Conservation (phyloP, 2,797 vertebrate genomes). For the Petrocephalus sullivani region DNA sequence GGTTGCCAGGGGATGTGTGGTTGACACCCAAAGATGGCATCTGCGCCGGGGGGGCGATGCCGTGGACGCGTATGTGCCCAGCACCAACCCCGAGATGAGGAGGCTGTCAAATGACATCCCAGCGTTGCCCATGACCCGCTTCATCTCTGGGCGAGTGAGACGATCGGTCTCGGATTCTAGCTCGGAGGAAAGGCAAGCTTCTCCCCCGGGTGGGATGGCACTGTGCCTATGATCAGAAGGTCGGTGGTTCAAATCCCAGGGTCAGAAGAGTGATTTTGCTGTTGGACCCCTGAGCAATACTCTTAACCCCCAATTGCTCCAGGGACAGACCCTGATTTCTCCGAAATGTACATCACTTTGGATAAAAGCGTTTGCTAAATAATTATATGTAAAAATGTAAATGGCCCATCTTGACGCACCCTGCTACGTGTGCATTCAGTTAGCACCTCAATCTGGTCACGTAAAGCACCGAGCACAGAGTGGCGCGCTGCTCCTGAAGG, state of each 20-base stretch:
- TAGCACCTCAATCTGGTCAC: background rate
- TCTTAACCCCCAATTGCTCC: background rate
- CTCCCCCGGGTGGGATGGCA: background rate
- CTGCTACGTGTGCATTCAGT: background rate
- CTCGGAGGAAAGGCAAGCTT: background rate
- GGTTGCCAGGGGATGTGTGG: conserved; percentile 50
- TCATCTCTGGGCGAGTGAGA: background rate
- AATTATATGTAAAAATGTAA: background rate
- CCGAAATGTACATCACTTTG: background rate
- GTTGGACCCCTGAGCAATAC: background rate
- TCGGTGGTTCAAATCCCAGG: background rate
- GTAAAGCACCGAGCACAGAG: conserved; percentile 25
- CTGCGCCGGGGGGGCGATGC: conserved; percentile 48
- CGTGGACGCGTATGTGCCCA: conserved; percentile 51
- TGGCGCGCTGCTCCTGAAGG: conserved; percentile 29
- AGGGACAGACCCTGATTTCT: background rate
- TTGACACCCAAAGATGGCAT: conserved; percentile 42
- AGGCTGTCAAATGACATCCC: background rate
- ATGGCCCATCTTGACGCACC: background rate
- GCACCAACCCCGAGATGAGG: conserved; percentile 19
- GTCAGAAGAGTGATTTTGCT: background rate
- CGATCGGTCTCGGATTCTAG: background rate
- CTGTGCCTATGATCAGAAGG: background rate
- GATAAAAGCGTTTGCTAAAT: background rate
- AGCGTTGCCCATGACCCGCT: background rate